Evolutionary conservation across 2,113 vertebrate species (phyloP).

Genomic region (Triplophysa siluroides): DNA sequence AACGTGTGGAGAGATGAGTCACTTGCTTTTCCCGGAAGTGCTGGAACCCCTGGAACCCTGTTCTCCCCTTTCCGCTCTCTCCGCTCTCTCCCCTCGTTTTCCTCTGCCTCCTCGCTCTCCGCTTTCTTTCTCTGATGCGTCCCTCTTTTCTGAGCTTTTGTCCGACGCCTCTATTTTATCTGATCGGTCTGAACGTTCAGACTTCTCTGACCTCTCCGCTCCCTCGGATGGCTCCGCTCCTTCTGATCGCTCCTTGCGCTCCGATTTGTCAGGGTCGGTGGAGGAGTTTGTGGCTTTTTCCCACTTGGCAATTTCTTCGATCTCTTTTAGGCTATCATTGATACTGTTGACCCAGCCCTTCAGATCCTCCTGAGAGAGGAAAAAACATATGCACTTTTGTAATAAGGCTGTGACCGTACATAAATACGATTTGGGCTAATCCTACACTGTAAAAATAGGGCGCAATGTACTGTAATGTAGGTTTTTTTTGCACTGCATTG

Average conservation of each 20-base stretch:
- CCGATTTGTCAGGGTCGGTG: constrained; percentile 73
- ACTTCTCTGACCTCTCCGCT: constrained; percentile 65
- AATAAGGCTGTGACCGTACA: background rate
- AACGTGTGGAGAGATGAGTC: constrained; percentile 57
- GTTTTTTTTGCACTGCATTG: too few species aligned
- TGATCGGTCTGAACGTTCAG: constrained; percentile 66
- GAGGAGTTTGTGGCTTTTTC: constrained; percentile 74
- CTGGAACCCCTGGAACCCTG: constrained; percentile 77
- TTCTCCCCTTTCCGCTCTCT: constrained; percentile 67
- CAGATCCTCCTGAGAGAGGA: constrained; percentile 68
- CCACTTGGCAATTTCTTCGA: constrained; percentile 69
- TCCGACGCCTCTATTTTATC: constrained; percentile 75
- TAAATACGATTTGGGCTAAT: background rate
- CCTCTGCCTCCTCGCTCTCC: constrained; percentile 58
- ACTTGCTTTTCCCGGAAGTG: constrained; percentile 78
- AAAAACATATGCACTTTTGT: constrained; percentile 17
- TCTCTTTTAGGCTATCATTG: constrained; percentile 67
- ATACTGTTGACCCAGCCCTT: constrained; percentile 76
- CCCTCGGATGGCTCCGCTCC: constrained; percentile 71
- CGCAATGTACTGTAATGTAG: too few species aligned
- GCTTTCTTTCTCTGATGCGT: constrained; percentile 69
- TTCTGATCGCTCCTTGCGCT: constrained; percentile 77
- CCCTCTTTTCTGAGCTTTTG: constrained; percentile 76
- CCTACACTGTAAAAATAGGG: background rate
- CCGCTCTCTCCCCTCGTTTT: constrained; percentile 66